Percentiles rank a stretch among this genome's conserved stretches.
These are phyloP conservation scores for Cinara cedri DNA, from an alignment of 2,888 invertebrate species.

Conservation along the genomic window DNA sequence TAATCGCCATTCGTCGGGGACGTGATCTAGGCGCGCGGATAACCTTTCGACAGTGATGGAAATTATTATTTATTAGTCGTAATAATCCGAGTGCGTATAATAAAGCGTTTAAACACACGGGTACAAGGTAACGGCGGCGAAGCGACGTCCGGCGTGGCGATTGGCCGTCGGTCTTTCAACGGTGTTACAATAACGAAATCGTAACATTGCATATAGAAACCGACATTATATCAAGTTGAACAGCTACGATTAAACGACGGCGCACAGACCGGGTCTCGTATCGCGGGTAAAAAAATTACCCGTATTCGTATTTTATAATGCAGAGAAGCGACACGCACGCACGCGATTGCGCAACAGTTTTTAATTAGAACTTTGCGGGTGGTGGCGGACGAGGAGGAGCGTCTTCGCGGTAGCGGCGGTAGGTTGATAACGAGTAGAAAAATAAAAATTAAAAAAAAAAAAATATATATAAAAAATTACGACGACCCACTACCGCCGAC, in stretches of 20 bases:
- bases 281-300: no score
- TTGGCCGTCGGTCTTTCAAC: not conserved
- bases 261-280: no score
- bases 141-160: no score
- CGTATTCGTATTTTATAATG: no score
- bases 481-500: not conserved
- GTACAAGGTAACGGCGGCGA: not conserved
- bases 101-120: not conserved
- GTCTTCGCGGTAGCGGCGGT: not conserved
- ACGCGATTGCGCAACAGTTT: conserved; percentile 19
- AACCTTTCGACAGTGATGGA: conserved; percentile 22
- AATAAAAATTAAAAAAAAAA: no score
- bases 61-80: no score
- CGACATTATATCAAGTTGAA: no score
- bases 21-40: conserved; percentile 28
- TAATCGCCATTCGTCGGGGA: conserved; percentile 37
- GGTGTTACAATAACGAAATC: no score
- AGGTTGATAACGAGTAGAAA: conserved; percentile 20
- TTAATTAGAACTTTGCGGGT: conserved; percentile 26
- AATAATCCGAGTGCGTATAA: no score
- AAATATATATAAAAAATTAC: not conserved
- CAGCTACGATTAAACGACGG: no score
- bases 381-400: not conserved
- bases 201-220: no score
- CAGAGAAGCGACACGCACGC: conserved; percentile 5